These are phyloP conservation scores for Shinisaurus crocodilurus DNA, from an alignment of 2,113 vertebrate genomes.

Conservation along the genomic window DNA sequence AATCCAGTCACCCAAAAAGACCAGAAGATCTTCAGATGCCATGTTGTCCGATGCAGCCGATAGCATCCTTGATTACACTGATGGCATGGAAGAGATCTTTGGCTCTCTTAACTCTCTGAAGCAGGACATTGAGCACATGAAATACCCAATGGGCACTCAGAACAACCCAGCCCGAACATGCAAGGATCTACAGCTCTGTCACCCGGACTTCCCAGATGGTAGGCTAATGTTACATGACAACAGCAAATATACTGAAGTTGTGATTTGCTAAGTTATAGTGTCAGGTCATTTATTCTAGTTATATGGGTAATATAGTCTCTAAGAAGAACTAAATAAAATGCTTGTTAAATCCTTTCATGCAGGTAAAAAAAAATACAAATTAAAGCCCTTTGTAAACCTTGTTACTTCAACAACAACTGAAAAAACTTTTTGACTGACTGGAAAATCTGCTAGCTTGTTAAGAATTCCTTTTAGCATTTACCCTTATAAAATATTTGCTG, in stretches of 20 bases:
- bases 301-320: constrained; percentile 29
- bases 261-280: not conserved
- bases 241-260: not conserved
- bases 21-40: constrained; percentile 86
- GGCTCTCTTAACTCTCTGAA: constrained; percentile 93
- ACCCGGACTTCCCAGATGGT: constrained; percentile 96
- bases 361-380: not conserved
- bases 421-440: not conserved
- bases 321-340: constrained; percentile 29
- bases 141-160: constrained; percentile 95
- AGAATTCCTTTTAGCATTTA: not conserved
- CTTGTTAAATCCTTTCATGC: constrained; percentile 18
- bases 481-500: not conserved
- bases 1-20: constrained; percentile 90
- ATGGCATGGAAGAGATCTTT: constrained; percentile 98
- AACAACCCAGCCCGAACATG: constrained; percentile 95
- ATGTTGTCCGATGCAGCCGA: constrained; percentile 86
- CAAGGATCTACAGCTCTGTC: constrained; percentile 96
- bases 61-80: constrained; percentile 87
- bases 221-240: constrained; percentile 49
- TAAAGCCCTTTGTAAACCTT: not conserved
- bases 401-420: constrained; percentile 9
- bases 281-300: constrained; percentile 27
- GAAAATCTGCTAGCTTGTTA: constrained; percentile 13
- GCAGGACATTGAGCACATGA: constrained; percentile 97